Base-by-base conservation (phyloP, 2,113 vertebrate genomes). In the Harpagus bidentatus region DNA sequence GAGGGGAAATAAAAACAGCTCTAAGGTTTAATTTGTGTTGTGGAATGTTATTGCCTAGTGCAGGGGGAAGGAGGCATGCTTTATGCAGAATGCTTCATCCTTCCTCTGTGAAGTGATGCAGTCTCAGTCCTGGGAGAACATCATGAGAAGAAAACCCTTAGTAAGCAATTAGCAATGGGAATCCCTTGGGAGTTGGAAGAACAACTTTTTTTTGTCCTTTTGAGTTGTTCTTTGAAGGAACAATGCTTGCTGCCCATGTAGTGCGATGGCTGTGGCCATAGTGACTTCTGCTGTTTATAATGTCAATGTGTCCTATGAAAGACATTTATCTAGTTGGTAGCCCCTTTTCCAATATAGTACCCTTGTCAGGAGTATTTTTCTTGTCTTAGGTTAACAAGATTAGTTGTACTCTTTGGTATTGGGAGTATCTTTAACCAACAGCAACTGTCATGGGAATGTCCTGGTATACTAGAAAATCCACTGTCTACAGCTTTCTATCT, bases 401-500 rank as follows among this genome's bases (percentile, higher is more conserved):
- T 90, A 86, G 81, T 95, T 96, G 73, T 90, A 53, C 52, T 87
- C 70, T 95, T 80, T 95, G 90, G 93, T 97, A 92, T 92, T 97
- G 82, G 94, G 97, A 95, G 96, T 98, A 98, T 98, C 98, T 98
- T 97, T 97, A 98, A 96, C 95, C 78, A 93, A 81, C 73, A 94
- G 93, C 53, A 85, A 40, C 93, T 86, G 74, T 96, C 96, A 96
- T 62, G 67, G 97, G 97, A 98, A 96, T 66, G 76, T 96, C 92
- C 95, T 97, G 94, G 47, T 82, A 56, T 63, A 63, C 36, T 45
- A 81, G 90, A 87, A 34, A 90, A 96, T 95, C 69, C 82, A 58
- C 19, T 43, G 48, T 55, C 88, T 92, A 2, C 72, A 70, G 26
- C 78, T 86, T 78, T 89, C 69, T n/a, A 26, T 94, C 8, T 58